Conservation (phyloP, 23 tunicate genomes). For the Botrylloides violaceus region DNA sequence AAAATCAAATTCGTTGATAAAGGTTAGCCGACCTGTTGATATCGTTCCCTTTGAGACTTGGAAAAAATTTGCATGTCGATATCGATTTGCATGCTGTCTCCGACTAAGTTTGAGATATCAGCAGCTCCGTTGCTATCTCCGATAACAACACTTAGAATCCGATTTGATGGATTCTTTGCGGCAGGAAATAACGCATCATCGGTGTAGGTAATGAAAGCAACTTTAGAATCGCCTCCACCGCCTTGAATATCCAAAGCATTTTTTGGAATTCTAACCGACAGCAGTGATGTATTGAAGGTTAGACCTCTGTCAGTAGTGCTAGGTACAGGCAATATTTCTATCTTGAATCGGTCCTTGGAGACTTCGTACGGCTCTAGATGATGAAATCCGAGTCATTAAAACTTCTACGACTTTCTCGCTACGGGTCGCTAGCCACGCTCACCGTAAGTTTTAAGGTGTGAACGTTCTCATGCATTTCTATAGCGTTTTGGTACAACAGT, state of each 20-base stretch:
- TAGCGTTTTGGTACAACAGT: too few relatives aligned
- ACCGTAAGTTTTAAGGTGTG: too few relatives aligned
- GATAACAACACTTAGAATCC: background rate
- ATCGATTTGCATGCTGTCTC: background rate
- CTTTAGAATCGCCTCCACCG: background rate
- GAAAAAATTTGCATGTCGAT: background rate
- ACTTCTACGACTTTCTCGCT: too few relatives aligned
- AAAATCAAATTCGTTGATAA: background rate
- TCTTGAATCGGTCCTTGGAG: background rate
- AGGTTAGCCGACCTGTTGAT: background rate
- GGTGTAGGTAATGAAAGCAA: background rate
- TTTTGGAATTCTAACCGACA: background rate
- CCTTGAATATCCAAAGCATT: background rate
- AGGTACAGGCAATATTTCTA: background rate
- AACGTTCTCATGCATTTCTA: too few relatives aligned
- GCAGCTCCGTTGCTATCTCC: slow-evolving; percentile 13
- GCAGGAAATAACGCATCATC: slow-evolving; percentile 3
- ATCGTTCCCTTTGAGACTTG: background rate
- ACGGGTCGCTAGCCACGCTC: too few relatives aligned
- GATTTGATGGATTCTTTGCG: background rate
- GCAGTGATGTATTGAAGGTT: background rate
- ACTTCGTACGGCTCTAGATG: background rate
- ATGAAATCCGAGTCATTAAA: too few relatives aligned
- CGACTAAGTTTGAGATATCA: background rate
- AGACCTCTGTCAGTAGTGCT: background rate